Base-by-base conservation (phyloP, 2,888 invertebrate genomes). In the Eristalis intricaria region DNA sequence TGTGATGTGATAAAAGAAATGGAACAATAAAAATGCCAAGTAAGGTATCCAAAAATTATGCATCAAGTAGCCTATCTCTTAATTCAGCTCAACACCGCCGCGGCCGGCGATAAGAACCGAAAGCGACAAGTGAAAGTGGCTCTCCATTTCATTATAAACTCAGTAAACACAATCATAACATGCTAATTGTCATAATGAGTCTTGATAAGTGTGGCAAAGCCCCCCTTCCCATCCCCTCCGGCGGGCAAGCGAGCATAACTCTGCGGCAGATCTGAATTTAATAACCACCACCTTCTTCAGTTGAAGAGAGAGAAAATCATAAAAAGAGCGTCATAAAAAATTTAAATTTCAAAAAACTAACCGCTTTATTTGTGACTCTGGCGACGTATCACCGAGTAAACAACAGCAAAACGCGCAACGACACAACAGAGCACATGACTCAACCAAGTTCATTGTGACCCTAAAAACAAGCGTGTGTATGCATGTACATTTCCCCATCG, bases 401-500 rank as follows among this genome's bases (percentile, higher is more conserved):
- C 63, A 15, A 69, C 73, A 64, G 40, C 23, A 5, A n/a, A 69
- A 64, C 35, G n/a, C 7, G n/a, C 68, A n/a, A 8, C 50, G 8
- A 50, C 32, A 50, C 32, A 32, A 19, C 50, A 50, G 19, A 50
- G 19, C 19, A 50, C 8, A 50, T 50, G 50, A 50, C 50, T 50
- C n/a, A 50, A 43, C 79, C 79, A 87, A 84, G 84, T 87, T 87
- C 87, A 84, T 75, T 83, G 78, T 78, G 74, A 78, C 50, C 50
- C 50, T 78, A 43, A 77, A 81, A 74, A 56, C 22, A 19, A 50
- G 19, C 19, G 50, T 50, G 32, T 32, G 32, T 32, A 32, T 32
- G 32, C 32, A n/a, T 19, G 50, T 50, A 76, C 76, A 71, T 69
- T 69, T 71, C 71, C n/a, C n/a, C 64, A 60, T 60, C 84, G 69